Evolutionary conservation across 2,888 invertebrate species (phyloP).

Genomic region (Scelioninae gen. 2): DNA sequence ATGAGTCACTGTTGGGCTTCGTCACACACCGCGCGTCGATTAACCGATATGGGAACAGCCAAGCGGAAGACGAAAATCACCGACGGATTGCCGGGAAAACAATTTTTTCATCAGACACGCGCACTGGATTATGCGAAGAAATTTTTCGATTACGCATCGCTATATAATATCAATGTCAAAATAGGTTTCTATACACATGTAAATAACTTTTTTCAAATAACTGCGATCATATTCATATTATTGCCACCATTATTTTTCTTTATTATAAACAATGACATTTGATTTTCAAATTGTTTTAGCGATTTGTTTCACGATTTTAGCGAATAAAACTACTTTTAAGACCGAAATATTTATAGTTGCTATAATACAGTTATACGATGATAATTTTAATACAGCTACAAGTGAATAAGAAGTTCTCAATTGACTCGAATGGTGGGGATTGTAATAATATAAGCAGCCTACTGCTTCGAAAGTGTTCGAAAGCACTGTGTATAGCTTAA

Average conservation of each 20-base stretch:
- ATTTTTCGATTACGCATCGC: too few relatives aligned
- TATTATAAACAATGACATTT: too few relatives aligned
- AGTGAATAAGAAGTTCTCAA: constrained; percentile 54
- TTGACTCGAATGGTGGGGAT: constrained; percentile 42
- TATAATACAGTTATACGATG: constrained; percentile 35
- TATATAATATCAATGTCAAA: too few relatives aligned
- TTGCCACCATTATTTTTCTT: too few relatives aligned
- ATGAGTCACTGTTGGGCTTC: constrained; percentile 37
- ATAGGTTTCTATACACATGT: too few relatives aligned
- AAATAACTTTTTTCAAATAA: too few relatives aligned
- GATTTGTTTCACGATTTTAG: too few relatives aligned
- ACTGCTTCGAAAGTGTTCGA: constrained; percentile 43
- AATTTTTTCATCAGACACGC: constrained; percentile 25
- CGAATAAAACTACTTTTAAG: too few relatives aligned
- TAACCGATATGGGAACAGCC: constrained; percentile 31
- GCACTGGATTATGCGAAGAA: neutral
- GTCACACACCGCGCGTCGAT: constrained; percentile 29
- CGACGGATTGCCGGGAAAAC: constrained; percentile 20
- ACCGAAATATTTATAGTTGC: neutral
- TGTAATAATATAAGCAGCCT: constrained; percentile 49
- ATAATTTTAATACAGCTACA: constrained; percentile 14
- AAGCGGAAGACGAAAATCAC: constrained; percentile 15
- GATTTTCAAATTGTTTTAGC: too few relatives aligned
- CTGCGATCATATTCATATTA: too few relatives aligned
- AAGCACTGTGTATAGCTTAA: constrained; percentile 47